Conservation (phyloP, 2,797 vertebrate genomes). For the Clarias platycephalus region DNA sequence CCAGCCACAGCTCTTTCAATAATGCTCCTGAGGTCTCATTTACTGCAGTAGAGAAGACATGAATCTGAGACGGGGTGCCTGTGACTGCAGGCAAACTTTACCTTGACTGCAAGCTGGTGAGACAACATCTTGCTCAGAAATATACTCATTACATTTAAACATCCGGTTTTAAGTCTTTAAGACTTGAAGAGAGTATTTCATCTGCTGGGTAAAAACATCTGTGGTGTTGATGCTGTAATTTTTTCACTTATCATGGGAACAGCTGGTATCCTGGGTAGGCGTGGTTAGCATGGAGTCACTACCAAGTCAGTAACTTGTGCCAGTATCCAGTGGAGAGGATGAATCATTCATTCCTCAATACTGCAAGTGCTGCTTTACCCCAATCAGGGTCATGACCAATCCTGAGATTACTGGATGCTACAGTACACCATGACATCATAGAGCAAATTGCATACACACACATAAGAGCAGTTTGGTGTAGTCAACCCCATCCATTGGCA, state of each 20-base stretch:
- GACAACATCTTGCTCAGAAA: constrained; percentile 13
- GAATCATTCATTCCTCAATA: neutral
- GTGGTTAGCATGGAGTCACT: no score
- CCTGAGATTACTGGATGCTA: neutral
- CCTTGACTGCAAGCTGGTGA: neutral
- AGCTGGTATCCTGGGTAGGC: constrained; percentile 11
- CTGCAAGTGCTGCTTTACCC: neutral
- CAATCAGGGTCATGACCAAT: neutral
- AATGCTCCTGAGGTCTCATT: constrained; percentile 26
- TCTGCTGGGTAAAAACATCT: neutral
- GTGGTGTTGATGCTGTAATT: neutral
- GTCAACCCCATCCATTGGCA: neutral
- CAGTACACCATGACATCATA: neutral
- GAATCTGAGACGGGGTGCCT: constrained; percentile 1
- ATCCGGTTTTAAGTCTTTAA: neutral
- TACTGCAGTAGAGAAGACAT: neutral
- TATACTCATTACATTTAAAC: neutral
- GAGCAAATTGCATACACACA: neutral
- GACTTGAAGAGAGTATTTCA: neutral
- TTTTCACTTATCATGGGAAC: neutral
- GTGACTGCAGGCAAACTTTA: constrained; percentile 8
- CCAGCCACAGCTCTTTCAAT: constrained; percentile 1
- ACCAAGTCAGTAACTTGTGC: neutral
- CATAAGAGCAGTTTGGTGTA: neutral
- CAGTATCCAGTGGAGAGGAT: neutral